phyloP scores from a whole-genome alignment of 2,797 vertebrate genomes.

The Pangasius djambal region DNA sequence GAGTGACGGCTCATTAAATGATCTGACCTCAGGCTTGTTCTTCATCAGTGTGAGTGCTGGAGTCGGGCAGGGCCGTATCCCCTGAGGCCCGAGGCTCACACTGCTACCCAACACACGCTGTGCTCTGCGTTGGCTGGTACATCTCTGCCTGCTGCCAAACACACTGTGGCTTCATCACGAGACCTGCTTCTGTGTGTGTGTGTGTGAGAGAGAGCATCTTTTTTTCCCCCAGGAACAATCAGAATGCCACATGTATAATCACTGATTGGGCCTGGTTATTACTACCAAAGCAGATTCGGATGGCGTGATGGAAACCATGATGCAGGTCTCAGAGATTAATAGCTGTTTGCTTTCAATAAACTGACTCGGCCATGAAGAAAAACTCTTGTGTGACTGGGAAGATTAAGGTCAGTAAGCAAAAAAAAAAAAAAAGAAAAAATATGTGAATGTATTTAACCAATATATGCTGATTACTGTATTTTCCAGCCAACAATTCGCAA shows the following conservation, averaged over 20 bases:
- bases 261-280: constrained; percentile 35
- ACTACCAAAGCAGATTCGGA: constrained; percentile 3
- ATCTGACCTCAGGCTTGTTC: constrained; percentile 22
- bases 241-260: constrained; percentile 21
- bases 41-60: constrained; percentile 52
- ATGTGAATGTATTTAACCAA: not conserved
- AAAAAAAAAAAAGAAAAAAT: not conserved
- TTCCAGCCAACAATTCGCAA: not conserved
- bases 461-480: not conserved
- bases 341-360: constrained; percentile 40
- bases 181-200: not conserved
- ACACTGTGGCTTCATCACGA: constrained; percentile 20
- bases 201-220: not conserved
- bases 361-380: not conserved
- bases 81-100: constrained; percentile 17
- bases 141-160: not conserved
- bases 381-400: not conserved
- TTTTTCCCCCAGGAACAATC: constrained; percentile 29
- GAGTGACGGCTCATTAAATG: constrained; percentile 46
- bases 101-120: not conserved
- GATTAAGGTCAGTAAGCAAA: constrained; percentile 3
- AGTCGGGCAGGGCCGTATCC: constrained; percentile 23
- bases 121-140: not conserved
- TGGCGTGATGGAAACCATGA: constrained; percentile 41
- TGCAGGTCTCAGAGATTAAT: constrained; percentile 29